phyloP scores from a whole-genome alignment of 2,797 vertebrate genomes.

The Apogon talboti region DNA sequence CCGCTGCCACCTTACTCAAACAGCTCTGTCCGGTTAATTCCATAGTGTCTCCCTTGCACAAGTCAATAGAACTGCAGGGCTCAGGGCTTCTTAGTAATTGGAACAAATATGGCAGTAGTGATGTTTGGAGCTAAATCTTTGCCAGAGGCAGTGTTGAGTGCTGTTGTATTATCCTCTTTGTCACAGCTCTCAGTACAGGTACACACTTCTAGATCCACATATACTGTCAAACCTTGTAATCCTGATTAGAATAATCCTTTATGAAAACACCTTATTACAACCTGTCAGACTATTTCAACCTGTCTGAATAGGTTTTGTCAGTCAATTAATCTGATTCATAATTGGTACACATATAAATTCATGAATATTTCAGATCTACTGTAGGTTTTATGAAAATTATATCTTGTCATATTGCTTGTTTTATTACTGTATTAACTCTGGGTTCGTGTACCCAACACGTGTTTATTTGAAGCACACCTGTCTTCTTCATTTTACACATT shows the following conservation, averaged over 20 bases:
- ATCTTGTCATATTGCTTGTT: neutral
- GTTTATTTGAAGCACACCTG: slow-evolving; percentile 46
- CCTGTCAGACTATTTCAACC: slow-evolving; percentile 5
- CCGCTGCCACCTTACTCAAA: slow-evolving; percentile 59
- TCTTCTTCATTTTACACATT: slow-evolving; percentile 65
- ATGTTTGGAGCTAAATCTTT: slow-evolving; percentile 75
- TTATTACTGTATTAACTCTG: slow-evolving; percentile 41
- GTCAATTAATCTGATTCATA: slow-evolving; percentile 33
- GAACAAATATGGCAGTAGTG: slow-evolving; percentile 85
- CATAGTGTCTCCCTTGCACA: slow-evolving; percentile 69
- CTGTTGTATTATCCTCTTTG: slow-evolving; percentile 71
- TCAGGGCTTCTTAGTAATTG: slow-evolving; percentile 90
- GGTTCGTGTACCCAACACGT: slow-evolving; percentile 53
- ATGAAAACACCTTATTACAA: slow-evolving; percentile 50
- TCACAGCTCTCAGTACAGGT: slow-evolving; percentile 65
- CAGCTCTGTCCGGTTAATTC: slow-evolving; percentile 72
- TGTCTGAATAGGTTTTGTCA: slow-evolving; percentile 51
- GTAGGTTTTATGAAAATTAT: neutral
- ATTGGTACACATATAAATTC: slow-evolving; percentile 15
- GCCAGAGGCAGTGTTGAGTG: slow-evolving; percentile 68
- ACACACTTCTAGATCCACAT: slow-evolving; percentile 49
- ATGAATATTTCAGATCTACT: neutral
- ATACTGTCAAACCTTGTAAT: slow-evolving; percentile 57
- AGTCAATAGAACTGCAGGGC: slow-evolving; percentile 90
- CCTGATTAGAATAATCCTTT: slow-evolving; percentile 62